These are phyloP conservation scores for Enhydra lutris DNA, from an alignment of 2,113 vertebrate genomes.

Conservation along the genomic window DNA sequence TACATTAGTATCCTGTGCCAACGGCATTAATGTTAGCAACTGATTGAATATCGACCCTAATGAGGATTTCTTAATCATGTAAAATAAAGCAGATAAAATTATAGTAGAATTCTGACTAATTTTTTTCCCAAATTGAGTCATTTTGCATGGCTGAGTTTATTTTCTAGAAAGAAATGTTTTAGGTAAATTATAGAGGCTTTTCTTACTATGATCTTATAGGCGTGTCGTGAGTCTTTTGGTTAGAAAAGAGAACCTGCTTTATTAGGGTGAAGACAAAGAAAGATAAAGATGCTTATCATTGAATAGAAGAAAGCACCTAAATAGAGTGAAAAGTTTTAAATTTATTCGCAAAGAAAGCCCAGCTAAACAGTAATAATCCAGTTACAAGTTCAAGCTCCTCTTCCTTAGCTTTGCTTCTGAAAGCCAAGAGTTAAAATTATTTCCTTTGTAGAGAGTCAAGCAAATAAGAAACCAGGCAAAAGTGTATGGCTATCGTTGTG, in stretches of 20 bases:
- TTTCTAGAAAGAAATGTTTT: background rate
- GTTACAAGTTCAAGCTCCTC: slow-evolving; percentile 78
- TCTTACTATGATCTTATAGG: slow-evolving; percentile 44
- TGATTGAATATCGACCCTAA: background rate
- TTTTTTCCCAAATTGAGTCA: background rate
- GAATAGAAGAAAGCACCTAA: slow-evolving; percentile 67
- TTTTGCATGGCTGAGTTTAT: background rate
- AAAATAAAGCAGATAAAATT: slow-evolving; percentile 5
- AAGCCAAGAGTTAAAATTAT: slow-evolving; percentile 73
- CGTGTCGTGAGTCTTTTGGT: slow-evolving; percentile 20
- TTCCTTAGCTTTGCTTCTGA: slow-evolving; percentile 72
- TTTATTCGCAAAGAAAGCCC: slow-evolving; percentile 52
- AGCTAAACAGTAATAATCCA: slow-evolving; percentile 72
- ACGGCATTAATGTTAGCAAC: background rate
- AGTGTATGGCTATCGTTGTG: slow-evolving; percentile 7
- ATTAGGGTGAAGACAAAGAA: slow-evolving; percentile 53
- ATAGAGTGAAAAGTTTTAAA: slow-evolving; percentile 65
- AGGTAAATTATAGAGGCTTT: slow-evolving; percentile 46
- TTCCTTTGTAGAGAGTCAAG: slow-evolving; percentile 68
- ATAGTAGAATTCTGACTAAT: background rate
- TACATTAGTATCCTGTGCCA: background rate
- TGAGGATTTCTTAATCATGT: background rate
- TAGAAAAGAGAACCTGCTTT: slow-evolving; percentile 60
- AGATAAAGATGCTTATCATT: slow-evolving; percentile 49
- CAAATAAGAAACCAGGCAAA: slow-evolving; percentile 48